Evolutionary conservation across 1,140 invertebrate genomes (phyloP).

Genomic region (Dolichoris vasculosae): DNA sequence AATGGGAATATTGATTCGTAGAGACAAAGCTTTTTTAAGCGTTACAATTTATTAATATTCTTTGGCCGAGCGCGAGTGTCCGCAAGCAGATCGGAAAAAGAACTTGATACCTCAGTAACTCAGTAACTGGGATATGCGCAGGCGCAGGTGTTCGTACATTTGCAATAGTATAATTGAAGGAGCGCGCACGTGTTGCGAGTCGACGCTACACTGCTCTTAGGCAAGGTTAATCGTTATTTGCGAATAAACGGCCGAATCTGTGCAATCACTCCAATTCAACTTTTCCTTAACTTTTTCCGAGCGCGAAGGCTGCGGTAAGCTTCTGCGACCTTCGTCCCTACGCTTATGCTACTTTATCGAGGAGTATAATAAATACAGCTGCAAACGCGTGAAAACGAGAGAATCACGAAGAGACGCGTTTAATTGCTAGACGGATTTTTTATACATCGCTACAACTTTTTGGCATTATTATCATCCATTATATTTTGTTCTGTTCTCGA

Average conservation of each 20-base stretch:
- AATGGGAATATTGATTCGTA: background rate
- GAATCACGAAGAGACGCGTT: background rate
- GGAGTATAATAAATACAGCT: no score
- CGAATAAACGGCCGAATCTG: slow-evolving; percentile 38
- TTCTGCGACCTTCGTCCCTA: background rate
- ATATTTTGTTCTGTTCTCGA: background rate
- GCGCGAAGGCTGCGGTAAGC: background rate
- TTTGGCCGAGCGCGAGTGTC: background rate
- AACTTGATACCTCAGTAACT: no score
- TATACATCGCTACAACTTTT: background rate
- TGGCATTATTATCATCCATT: slow-evolving; percentile 9
- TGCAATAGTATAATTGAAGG: background rate
- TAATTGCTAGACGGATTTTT: background rate
- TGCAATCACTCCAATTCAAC: slow-evolving; percentile 43
- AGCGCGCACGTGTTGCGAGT: background rate
- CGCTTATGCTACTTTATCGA: background rate
- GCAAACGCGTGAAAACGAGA: no score
- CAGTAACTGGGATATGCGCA: no score
- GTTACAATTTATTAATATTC: slow-evolving; percentile 1
- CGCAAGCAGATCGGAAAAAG: background rate
- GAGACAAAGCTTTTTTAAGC: background rate
- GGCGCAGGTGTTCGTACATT: background rate
- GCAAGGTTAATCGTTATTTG: slow-evolving; percentile 49
- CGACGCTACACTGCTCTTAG: background rate
- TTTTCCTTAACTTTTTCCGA: slow-evolving; percentile 30